phyloP scores from a whole-genome alignment of 2,888 invertebrate genomes.

The Choreutis nemorana region DNA sequence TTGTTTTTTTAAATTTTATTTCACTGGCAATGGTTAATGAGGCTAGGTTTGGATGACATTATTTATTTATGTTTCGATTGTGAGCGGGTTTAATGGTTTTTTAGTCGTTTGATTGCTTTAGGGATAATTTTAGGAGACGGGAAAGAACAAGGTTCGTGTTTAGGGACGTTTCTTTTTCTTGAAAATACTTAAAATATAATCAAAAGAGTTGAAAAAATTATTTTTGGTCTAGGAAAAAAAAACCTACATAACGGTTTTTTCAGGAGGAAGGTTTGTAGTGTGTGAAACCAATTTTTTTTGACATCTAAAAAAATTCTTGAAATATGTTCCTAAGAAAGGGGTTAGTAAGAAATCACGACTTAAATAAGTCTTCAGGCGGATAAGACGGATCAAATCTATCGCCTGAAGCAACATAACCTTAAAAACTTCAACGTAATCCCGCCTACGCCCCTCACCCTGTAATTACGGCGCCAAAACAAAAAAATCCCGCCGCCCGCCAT shows the following conservation, averaged over 20 bases:
- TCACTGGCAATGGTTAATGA: slow-evolving; percentile 20
- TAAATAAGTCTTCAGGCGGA: too few relatives aligned
- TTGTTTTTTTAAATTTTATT: slow-evolving; percentile 15
- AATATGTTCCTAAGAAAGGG: too few relatives aligned
- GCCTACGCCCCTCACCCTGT: slow-evolving; percentile 17
- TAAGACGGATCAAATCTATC: slow-evolving; percentile 2
- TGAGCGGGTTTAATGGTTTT: slow-evolving; percentile 19
- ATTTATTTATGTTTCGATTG: slow-evolving; percentile 48
- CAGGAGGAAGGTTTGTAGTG: too few relatives aligned
- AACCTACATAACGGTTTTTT: too few relatives aligned
- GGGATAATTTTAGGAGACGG: too few relatives aligned
- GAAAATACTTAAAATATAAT: too few relatives aligned
- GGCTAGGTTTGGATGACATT: slow-evolving; percentile 41
- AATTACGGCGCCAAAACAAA: slow-evolving; percentile 23
- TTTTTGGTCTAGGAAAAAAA: too few relatives aligned
- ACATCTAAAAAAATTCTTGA: too few relatives aligned
- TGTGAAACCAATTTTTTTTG: too few relatives aligned
- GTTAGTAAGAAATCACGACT: too few relatives aligned
- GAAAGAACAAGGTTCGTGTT: slow-evolving; percentile 19
- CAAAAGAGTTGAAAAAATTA: too few relatives aligned
- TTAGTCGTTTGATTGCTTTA: too few relatives aligned
- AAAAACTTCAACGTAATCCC: slow-evolving; percentile 17
- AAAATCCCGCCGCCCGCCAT: slow-evolving; percentile 23
- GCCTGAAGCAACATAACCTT: not conserved
- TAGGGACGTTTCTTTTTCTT: slow-evolving; percentile 21